Base-by-base conservation (phyloP, 1,140 invertebrate genomes). In the Ostrea edulis region DNA sequence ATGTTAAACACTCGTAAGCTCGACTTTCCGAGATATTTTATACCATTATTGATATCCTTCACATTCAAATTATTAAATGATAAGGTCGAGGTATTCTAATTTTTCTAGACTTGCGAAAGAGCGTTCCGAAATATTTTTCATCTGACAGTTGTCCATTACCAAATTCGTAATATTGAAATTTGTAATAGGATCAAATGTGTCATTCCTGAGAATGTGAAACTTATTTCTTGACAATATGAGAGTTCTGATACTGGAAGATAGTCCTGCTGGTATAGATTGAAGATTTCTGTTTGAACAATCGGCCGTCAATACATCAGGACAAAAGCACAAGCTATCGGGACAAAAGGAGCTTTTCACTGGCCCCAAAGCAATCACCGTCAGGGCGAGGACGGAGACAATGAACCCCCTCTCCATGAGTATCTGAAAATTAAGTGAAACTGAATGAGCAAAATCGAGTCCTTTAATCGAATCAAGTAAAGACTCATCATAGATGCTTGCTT, bases 241-340 rank as follows among this genome's bases (percentile, higher is more conserved):
- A 77, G 68, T 29, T 9, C 25, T 25, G 5, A 77, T 29, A 22
- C 12, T 12, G 22, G 11, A 9, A 11, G 68, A 25, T 11, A 77
- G 5, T 14, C 68, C 29, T 11, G 14, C 4, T 77, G 68, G 68
- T 29, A 77, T 35, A 29, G 25, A 14, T 25, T 17, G 8, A 35
- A 77, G 68, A 77, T 77, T 77, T 77, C 29, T 77, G 12, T 77
- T 29, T 5, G 68, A 77, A 35, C 68, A 77, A 35, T 77, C 68
- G 14, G 68, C 68, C 5, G 5, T 77, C 25, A 14, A 25, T 14
- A 77, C 14, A 14, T 17, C 9, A 22, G 11, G 11, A 35, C 68
- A 77, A 25, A 35, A 29, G 29, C 68, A 77, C 0, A 77, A 22
- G 25, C 22, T 29, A 8, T 77, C 68, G 3, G 68, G 25, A 35